Conservation (phyloP, 2,113 vertebrate genomes). For the Lethenteron camtschaticum region DNA sequence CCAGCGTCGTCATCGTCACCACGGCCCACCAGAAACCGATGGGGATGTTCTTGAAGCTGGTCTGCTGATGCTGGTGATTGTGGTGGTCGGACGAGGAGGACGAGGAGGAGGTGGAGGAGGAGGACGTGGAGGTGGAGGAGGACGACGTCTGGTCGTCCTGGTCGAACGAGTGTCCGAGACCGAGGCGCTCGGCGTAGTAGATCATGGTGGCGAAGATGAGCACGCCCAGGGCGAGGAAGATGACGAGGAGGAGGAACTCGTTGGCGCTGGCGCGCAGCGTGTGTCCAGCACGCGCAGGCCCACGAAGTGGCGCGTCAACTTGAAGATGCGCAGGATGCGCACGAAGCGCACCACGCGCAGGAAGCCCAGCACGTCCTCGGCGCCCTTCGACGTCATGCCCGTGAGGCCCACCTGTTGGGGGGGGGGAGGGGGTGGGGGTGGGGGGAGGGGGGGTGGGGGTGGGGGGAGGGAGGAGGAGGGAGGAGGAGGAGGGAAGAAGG, state of each 20-base stretch:
- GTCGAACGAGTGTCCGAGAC: slow-evolving; percentile 63
- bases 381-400: slow-evolving; percentile 11
- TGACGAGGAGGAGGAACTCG: too few relatives aligned
- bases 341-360: too few relatives aligned
- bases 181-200: too few relatives aligned
- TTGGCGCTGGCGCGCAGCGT: too few relatives aligned
- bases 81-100: slow-evolving; percentile 93
- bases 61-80: slow-evolving; percentile 66
- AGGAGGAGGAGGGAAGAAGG: neutral
- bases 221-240: too few relatives aligned
- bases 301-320: too few relatives aligned
- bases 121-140: slow-evolving; percentile 88
- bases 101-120: slow-evolving; percentile 75
- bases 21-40: slow-evolving; percentile 99
- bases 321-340: too few relatives aligned
- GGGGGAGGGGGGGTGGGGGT: slow-evolving; percentile 92
- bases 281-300: too few relatives aligned
- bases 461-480: slow-evolving; percentile 41
- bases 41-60: slow-evolving; percentile 95
- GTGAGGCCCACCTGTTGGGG: slow-evolving; percentile 81
- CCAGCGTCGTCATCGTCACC: slow-evolving; percentile 70
- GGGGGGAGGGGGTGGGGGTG: slow-evolving; percentile 83
- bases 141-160: slow-evolving; percentile 89
- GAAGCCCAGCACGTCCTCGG: too few relatives aligned
- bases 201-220: too few relatives aligned